phyloP scores from a whole-genome alignment of 2,888 invertebrate species.

The Ochropacha duplaris region DNA sequence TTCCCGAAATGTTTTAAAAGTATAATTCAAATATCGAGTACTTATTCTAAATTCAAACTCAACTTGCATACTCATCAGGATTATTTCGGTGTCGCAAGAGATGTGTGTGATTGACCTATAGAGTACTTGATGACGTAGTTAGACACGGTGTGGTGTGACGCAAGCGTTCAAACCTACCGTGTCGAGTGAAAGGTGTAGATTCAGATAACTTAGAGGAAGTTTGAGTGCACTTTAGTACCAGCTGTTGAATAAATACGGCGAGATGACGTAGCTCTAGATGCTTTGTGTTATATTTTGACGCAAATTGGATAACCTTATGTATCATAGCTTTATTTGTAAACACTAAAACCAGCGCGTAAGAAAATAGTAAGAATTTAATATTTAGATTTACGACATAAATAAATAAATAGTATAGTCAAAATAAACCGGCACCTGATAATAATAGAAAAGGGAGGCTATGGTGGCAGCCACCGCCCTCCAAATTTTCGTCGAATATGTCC shows the following conservation, averaged over 20 bases:
- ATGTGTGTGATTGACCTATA: slow-evolving; percentile 15
- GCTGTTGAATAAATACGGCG: background rate
- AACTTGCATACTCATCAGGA: background rate
- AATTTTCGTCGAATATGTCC: too few species aligned
- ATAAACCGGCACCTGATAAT: too few species aligned
- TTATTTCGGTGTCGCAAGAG: slow-evolving; percentile 9
- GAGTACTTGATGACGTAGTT: slow-evolving; percentile 2
- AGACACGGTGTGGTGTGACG: slow-evolving; percentile 1
- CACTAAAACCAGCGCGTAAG: too few species aligned
- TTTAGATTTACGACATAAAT: too few species aligned
- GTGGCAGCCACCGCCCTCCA: too few species aligned
- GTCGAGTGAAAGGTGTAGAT: slow-evolving; percentile 10
- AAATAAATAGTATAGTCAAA: too few species aligned
- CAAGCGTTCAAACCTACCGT: slow-evolving; percentile 6
- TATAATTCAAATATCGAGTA: background rate
- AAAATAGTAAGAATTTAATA: too few species aligned
- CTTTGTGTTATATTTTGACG: background rate
- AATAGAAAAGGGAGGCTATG: too few species aligned
- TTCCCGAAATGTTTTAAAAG: too few species aligned
- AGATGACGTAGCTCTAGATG: background rate
- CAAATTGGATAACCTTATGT: background rate
- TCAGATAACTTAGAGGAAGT: background rate
- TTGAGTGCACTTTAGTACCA: background rate
- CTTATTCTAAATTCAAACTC: background rate
- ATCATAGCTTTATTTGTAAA: background rate